Conservation (phyloP, 2,888 invertebrate genomes). For the Drosophila greeni region DNA sequence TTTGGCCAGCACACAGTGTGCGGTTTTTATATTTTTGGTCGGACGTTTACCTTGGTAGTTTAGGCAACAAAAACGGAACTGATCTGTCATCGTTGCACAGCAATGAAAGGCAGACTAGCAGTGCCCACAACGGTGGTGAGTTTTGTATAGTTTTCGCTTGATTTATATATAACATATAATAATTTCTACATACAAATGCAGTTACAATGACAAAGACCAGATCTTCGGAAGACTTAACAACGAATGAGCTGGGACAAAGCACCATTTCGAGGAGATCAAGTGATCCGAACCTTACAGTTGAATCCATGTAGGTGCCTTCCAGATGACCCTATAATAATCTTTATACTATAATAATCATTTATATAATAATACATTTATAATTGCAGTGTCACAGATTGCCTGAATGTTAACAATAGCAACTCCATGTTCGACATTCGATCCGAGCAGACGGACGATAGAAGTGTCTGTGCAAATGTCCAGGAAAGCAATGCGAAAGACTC, state of each 20-base stretch:
- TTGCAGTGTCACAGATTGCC: constrained; percentile 70
- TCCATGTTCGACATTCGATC: constrained; percentile 75
- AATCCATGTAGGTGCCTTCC: constrained; percentile 81
- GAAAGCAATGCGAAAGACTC: constrained; percentile 47
- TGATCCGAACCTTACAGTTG: constrained; percentile 89
- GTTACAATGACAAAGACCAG: constrained; percentile 89
- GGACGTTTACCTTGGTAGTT: constrained; percentile 87
- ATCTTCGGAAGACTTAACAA: constrained; percentile 90
- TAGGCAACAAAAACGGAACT: constrained; percentile 79
- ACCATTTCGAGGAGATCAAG: constrained; percentile 86
- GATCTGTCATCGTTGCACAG: constrained; percentile 77
- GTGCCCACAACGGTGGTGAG: constrained; percentile 67
- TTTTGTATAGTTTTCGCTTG: neutral
- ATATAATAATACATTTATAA: too few relatives aligned
- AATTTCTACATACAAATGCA: constrained; percentile 14
- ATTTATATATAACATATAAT: neutral
- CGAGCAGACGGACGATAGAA: constrained; percentile 50
- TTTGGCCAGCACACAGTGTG: constrained; percentile 92
- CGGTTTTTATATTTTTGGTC: constrained; percentile 91
- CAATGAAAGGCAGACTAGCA: constrained; percentile 62
- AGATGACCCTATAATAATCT: neutral
- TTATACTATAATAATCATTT: too few relatives aligned
- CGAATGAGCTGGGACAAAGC: constrained; percentile 81
- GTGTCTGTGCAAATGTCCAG: constrained; percentile 29
- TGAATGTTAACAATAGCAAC: constrained; percentile 74